Evolutionary conservation across 2,888 invertebrate species (phyloP).

Genomic region (Diplazon laetatorius): DNA sequence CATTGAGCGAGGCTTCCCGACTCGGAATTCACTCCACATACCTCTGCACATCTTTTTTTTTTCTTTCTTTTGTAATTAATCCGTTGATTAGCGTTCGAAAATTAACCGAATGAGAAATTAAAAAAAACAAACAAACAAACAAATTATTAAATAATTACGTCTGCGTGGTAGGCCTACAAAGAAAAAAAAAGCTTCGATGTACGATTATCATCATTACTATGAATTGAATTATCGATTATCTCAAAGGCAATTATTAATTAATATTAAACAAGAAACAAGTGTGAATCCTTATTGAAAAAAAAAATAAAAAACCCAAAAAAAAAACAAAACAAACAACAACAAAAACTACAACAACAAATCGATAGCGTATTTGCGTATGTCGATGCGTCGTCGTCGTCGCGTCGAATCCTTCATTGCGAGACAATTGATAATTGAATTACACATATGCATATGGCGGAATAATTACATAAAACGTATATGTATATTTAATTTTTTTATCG

Average conservation of each 20-base stretch:
- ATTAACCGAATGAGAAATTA: neutral
- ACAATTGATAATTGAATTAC: slow-evolving; percentile 40
- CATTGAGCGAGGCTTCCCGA: slow-evolving; percentile 25
- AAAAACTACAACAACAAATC: too few species aligned
- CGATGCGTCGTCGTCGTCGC: slow-evolving; percentile 35
- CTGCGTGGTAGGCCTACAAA: slow-evolving; percentile 58
- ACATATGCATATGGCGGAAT: slow-evolving; percentile 46
- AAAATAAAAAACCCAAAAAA: slow-evolving; percentile 14
- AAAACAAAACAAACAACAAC: too few species aligned
- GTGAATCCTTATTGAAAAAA: slow-evolving; percentile 33
- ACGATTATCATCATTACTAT: slow-evolving; percentile 55
- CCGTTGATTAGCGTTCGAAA: slow-evolving; percentile 18
- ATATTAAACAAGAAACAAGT: slow-evolving; percentile 32
- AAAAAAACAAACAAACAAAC: slow-evolving; percentile 2
- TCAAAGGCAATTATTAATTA: slow-evolving; percentile 42
- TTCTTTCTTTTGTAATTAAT: slow-evolving; percentile 42
- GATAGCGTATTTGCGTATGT: slow-evolving; percentile 14
- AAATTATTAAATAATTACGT: slow-evolving; percentile 43
- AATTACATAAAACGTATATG: slow-evolving; percentile 54
- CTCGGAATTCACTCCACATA: slow-evolving; percentile 40
- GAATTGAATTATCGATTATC: slow-evolving; percentile 37
- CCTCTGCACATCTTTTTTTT: slow-evolving; percentile 41
- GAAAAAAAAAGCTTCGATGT: slow-evolving; percentile 59
- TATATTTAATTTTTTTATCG: slow-evolving; percentile 30
- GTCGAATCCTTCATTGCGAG: slow-evolving; percentile 18